Base-by-base conservation (phyloP, 1,140 invertebrate genomes). In the Oppia nitens region DNA sequence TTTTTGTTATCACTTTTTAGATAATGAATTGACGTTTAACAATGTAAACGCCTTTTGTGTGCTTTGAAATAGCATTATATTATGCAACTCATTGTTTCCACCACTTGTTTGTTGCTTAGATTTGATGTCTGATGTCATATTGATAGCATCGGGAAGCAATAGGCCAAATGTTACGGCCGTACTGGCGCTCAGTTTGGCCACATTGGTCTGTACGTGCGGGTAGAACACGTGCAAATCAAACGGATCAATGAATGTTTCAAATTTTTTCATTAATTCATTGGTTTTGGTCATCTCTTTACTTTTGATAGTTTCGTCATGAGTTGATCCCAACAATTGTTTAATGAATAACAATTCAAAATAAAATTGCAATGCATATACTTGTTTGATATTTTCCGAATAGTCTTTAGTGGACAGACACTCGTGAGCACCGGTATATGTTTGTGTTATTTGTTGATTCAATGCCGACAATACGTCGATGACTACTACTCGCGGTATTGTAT, bases 201-300 rank as follows among this genome's bases (percentile, higher is more conserved):
- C 9, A 59, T 59, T 59, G 12, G 52, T 2, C 28, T 53, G 17
- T 2, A 59, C 24, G n/a, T 40, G 21, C 1, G 57, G 57, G 26
- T n/a, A 59, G 11, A 59, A 49, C 14, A 59, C 17, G 47, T 59
- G 57, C 53, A 59, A 23, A 29, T 59, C 57, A 26, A 59, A 59
- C 9, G 57, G 57, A 54, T 59, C 57, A 47, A 59, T 59, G 11
- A 60, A 23, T 14, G 20, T 14, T 25, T 59, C 53, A 6, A 53
- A 48, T 27, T 32, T n/a, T 4, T 26, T 2, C n/a, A 54, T 20
- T 21, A 40, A 9, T 47, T 25, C 4, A 28, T 48, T 25, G 23
- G 49, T 49, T 57, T 21, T 21, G 23, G 20, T 11, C 12, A 57
- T n/a, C 14, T 57, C n/a, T 11, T 49, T 27, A 2, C 17, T 2